Evolutionary conservation across 2,113 vertebrate genomes (phyloP).

Genomic region (Protomyctophum bolini): DNA sequence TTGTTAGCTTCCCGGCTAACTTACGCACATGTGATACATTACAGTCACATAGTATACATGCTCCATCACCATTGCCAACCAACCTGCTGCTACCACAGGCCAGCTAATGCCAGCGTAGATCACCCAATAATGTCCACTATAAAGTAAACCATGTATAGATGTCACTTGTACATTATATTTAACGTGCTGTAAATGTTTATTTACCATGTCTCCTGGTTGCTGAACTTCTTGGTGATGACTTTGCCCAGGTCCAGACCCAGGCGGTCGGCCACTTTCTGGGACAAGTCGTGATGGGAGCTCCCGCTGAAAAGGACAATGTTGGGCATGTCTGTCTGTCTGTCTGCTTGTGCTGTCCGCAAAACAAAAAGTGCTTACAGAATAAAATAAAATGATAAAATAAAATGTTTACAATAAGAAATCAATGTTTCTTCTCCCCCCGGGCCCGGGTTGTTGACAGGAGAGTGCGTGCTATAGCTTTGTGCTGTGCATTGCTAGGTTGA

Average conservation of each 20-base stretch:
- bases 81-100: no score
- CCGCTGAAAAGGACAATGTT: slow-evolving; percentile 85
- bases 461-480: slow-evolving; percentile 42
- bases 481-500: slow-evolving; percentile 50
- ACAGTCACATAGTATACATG: no score
- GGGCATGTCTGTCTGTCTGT: slow-evolving; percentile 62
- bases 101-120: no score
- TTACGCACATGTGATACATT: no score
- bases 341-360: neutral
- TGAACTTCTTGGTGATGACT: slow-evolving; percentile 94
- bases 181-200: slow-evolving; percentile 16
- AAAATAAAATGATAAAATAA: no score
- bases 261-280: slow-evolving; percentile 81
- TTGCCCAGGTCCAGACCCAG: slow-evolving; percentile 84
- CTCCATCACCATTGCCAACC: no score
- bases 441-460: neutral
- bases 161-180: no score
- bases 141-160: no score
- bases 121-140: no score
- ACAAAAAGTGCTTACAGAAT: neutral
- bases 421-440: slow-evolving; percentile 17
- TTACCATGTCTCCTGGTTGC: slow-evolving; percentile 90
- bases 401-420: neutral
- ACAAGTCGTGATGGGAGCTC: slow-evolving; percentile 83
- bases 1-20: no score